phyloP scores from a whole-genome alignment of 2,888 invertebrate species.

The Phrixothrix hirtus region DNA sequence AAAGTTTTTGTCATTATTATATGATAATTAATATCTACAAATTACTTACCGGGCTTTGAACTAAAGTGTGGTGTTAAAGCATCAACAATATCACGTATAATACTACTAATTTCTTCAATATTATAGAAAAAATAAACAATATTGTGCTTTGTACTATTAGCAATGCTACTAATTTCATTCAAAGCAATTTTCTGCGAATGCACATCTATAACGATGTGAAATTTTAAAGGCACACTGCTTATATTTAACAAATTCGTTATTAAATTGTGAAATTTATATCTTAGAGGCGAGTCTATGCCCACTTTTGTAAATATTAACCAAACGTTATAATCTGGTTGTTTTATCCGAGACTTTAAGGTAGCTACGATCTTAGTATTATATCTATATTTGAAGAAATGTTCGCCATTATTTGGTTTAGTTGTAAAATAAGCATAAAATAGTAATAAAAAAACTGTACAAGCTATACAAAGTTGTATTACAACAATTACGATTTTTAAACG shows the following conservation, averaged over 20 bases:
- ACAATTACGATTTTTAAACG: conserved; percentile 3
- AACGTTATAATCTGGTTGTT: conserved; percentile 52
- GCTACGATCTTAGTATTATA: too few species aligned
- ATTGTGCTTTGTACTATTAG: conserved; percentile 48
- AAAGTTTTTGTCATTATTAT: too few species aligned
- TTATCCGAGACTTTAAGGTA: background rate
- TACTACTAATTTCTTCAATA: conserved; percentile 62
- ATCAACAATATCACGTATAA: conserved; percentile 65
- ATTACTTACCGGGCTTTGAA: conserved; percentile 63
- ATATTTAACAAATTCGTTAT: conserved; percentile 58
- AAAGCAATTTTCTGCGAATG: conserved; percentile 61
- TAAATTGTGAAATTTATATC: conserved; percentile 59
- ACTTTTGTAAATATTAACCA: conserved; percentile 66
- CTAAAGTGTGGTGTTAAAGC: conserved; percentile 73
- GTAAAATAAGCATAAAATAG: conserved; percentile 5
- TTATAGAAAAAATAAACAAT: conserved; percentile 62
- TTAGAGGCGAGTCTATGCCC: conserved; percentile 58
- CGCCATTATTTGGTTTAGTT: background rate
- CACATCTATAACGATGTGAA: conserved; percentile 67
- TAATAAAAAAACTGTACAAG: conserved; percentile 6
- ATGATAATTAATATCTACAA: conserved; percentile 4
- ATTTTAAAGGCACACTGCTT: conserved; percentile 59
- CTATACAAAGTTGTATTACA: conserved; percentile 3
- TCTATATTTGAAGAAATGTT: background rate
- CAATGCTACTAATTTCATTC: conserved; percentile 49